Evolutionary conservation across 2,888 invertebrate species (phyloP), one percentile per base, ranked within the genome.

Genomic region (Xestia rhomboidea): DNA sequence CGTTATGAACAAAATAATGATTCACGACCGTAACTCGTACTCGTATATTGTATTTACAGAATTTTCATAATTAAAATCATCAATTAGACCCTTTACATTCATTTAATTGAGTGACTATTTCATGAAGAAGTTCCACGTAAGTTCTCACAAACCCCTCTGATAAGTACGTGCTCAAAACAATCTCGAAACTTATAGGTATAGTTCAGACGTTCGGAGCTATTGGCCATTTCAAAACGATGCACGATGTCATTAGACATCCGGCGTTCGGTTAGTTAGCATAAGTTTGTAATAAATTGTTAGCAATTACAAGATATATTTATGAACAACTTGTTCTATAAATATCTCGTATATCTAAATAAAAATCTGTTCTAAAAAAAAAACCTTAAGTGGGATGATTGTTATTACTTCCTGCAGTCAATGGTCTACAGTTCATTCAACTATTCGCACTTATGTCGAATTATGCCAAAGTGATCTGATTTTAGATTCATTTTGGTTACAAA

Each of bases 261-360:
- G 44, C 13, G 34, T 46, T 34, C 1, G 2, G 44, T 21, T 30
- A 18, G 24, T 67, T 67, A 30, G 24, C 30, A 30, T 68, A 71
- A 30, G 2, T 30, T 67, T 24, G 30, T 70, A 11, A 30, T 30
- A 30, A 30, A 66, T 66, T 44, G 11, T 24, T 67, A 66, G 24
- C 24, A 30, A 62, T 66, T 24, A 44, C 30, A 7, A 44, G 30
- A 67, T n/a, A 67, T n/a, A 71, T 67, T 24, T 67, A 68, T 15
- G 6, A 44, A 46, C 34, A n/a, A 46, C 15, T 46, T 34, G 10
- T 8, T 46, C n/a, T 46, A 10, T n/a, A n/a, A 69, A n/a, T 44
- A 34, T 34, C 2, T 68, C 8, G 18, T 24, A 4, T 18, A 24
- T 27, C 10, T 51, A 13, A 4, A 2, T 8, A 24, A 63, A 62